Percentiles rank a stretch among this genome's conserved stretches.
Evolutionary conservation across 2,113 vertebrate genomes (phyloP).

Genomic region (Chlorodrepanis virens): DNA sequence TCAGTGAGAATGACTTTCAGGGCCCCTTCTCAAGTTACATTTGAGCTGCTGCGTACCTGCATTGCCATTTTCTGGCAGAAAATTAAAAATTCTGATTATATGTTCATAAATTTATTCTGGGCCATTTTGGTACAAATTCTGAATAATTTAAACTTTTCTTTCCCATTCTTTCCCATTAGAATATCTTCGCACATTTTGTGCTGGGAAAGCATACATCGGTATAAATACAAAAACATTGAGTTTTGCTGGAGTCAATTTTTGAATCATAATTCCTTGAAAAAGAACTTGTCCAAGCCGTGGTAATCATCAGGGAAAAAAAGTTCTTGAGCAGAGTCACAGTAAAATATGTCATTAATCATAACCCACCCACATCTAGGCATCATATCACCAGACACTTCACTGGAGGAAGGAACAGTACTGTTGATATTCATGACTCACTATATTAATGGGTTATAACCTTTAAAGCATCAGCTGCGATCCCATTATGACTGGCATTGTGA

Average conservation of each 20-base stretch:
- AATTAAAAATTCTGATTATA: neutral
- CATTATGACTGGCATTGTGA: neutral
- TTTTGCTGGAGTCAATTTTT: neutral
- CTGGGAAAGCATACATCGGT: neutral
- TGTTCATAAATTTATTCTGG: neutral
- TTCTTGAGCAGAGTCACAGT: neutral
- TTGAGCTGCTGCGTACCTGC: neutral
- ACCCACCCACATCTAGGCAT: neutral
- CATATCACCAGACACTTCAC: neutral
- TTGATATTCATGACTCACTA: conserved; percentile 26
- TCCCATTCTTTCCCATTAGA: neutral
- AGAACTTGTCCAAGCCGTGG: neutral
- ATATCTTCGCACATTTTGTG: neutral
- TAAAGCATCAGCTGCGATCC: neutral
- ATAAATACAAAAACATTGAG: neutral
- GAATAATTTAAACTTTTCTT: neutral
- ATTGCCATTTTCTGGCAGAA: neutral
- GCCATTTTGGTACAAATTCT: neutral
- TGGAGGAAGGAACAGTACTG: conserved; percentile 37
- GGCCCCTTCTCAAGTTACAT: neutral
- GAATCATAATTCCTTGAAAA: neutral
- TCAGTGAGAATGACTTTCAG: neutral
- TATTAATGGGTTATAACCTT: neutral
- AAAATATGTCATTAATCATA: conserved; percentile 17
- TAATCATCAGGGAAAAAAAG: neutral